Conservation (phyloP, 2,797 vertebrate species). For the Poecilia velifera region DNA sequence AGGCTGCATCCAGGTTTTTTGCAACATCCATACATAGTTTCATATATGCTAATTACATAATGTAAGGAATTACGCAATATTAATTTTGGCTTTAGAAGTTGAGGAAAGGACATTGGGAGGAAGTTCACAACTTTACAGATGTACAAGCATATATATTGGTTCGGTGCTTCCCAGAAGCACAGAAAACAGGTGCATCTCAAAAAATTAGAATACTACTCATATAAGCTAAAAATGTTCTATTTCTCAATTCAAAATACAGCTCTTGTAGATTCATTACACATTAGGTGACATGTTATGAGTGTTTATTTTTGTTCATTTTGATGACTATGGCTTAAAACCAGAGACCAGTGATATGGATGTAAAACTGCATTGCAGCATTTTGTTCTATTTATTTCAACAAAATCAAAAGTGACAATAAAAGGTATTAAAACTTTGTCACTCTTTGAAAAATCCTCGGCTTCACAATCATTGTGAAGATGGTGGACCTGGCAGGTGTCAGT, state of each 20-base stretch:
- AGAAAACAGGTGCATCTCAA: constrained; percentile 26
- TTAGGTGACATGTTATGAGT: background rate
- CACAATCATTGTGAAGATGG: background rate
- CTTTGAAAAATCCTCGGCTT: background rate
- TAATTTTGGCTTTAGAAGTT: constrained; percentile 60
- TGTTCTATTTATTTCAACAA: background rate
- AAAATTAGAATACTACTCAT: background rate
- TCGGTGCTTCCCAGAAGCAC: constrained; percentile 60
- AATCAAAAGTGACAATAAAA: background rate
- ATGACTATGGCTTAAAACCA: background rate
- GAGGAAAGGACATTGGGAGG: constrained; percentile 41
- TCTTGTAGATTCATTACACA: background rate
- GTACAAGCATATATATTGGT: constrained; percentile 32
- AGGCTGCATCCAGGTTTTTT: constrained; percentile 47
- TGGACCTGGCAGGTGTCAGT: background rate
- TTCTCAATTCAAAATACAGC: background rate
- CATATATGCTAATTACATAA: constrained; percentile 32
- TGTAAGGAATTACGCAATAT: constrained; percentile 39
- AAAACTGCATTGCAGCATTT: background rate
- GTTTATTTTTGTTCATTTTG: background rate
- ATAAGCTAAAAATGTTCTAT: background rate
- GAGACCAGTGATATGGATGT: background rate
- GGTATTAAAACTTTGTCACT: background rate
- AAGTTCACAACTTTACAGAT: constrained; percentile 61
- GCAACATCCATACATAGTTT: constrained; percentile 60